Evolutionary conservation across 2,888 invertebrate species (phyloP).

Genomic region (Scrobipalpa atriplicella): DNA sequence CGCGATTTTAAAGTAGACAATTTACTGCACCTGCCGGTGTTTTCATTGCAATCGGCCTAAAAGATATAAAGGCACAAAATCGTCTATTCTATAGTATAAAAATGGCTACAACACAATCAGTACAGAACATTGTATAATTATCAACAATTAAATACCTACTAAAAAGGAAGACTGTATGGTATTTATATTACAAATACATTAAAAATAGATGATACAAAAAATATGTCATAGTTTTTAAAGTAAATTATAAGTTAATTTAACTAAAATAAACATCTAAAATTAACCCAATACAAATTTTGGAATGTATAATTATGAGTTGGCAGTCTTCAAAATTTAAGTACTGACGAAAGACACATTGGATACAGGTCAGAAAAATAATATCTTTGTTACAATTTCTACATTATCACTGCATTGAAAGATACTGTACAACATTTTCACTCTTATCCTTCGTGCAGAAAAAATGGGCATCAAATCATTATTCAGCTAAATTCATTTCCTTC

Average conservation of each 20-base stretch:
- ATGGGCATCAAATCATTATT: constrained; percentile 43
- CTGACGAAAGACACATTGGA: background rate
- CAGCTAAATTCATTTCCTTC: constrained; percentile 92
- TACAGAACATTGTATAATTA: constrained; percentile 27
- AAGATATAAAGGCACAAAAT: constrained; percentile 9
- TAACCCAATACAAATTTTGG: constrained; percentile 51
- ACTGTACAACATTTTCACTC: constrained; percentile 7
- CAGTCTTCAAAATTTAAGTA: constrained; percentile 46
- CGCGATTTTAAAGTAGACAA: no score
- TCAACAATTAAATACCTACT: constrained; percentile 32
- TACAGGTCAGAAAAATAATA: background rate
- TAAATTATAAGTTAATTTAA: constrained; percentile 16
- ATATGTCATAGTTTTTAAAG: constrained; percentile 29
- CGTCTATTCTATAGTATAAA: constrained; percentile 37
- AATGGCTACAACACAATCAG: constrained; percentile 21
- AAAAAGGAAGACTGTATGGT: constrained; percentile 35
- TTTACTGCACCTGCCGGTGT: no score
- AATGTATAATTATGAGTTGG: constrained; percentile 54
- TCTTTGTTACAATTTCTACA: background rate
- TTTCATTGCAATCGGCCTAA: background rate
- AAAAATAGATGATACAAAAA: constrained; percentile 31
- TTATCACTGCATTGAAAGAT: background rate
- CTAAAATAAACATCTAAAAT: constrained; percentile 24
- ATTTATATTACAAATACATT: constrained; percentile 42
- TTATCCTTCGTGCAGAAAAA: background rate